Percentiles rank a stretch among this genome's conserved stretches.
Evolutionary conservation across 2,888 invertebrate species (phyloP).

Genomic region (Exephanes ischioxanthus): DNA sequence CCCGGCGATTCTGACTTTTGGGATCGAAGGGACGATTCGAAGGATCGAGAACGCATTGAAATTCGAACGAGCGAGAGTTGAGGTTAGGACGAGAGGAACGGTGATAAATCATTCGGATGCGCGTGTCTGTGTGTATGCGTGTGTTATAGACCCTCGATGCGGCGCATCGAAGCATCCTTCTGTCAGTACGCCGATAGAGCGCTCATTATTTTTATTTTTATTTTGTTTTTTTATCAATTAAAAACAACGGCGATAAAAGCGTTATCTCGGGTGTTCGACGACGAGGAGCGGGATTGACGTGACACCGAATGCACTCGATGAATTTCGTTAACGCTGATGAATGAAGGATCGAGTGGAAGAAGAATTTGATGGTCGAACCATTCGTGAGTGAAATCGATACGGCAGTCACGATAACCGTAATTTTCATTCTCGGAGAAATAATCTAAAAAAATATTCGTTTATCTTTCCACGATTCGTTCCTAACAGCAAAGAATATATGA

Average conservation of each 20-base stretch:
- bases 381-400: not conserved
- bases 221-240: conserved; percentile 9
- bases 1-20: not conserved
- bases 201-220: not conserved
- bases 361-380: not conserved
- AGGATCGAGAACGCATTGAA: not conserved
- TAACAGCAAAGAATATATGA: not conserved
- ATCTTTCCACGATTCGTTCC: not conserved
- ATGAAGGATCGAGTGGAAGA: not conserved
- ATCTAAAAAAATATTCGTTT: not conserved
- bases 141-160: not conserved
- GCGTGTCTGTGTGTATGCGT: not conserved
- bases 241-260: not conserved
- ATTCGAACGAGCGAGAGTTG: conserved; percentile 32
- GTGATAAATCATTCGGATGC: conserved; percentile 38
- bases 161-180: conserved; percentile 14
- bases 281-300: not conserved
- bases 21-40: not conserved
- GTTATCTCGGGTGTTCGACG: conserved; percentile 1
- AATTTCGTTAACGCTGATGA: conserved; percentile 12
- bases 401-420: not conserved
- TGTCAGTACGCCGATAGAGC: not conserved
- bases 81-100: conserved; percentile 54
- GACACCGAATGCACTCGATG: not conserved
- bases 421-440: not conserved